Evolutionary conservation across 2,797 vertebrate species (phyloP), one percentile per base, ranked within the genome.

Genomic region (Enteromius radiatus): DNA sequence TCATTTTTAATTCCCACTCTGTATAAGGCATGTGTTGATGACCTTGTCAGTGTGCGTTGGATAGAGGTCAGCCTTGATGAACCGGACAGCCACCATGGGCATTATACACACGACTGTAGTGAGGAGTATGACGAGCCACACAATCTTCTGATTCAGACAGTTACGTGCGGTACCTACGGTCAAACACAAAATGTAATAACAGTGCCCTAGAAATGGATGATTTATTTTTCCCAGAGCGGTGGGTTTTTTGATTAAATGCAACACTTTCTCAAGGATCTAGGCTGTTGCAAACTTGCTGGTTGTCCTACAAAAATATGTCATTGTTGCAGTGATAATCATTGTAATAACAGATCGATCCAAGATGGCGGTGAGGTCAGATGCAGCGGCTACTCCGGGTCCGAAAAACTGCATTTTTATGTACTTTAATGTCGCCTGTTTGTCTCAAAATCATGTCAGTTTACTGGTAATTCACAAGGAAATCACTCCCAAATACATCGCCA

Each of bases 51-150:
- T 86, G 63, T 88, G 87, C 61, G 87, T 93, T 67, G 96, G 95
- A 80, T 91, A 91, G 64, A 96, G 91, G 81, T 93, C 83, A 15
- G 89, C 87, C 90, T 91, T 96, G 83, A 97, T 86, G 88, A 96
- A 95, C 64, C 92, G 88, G 86, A 95, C 67, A 0, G 86, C 89
- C 85, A 96, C 84, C 31, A 95, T 92, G 0, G 96, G 95, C 86
- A 95, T 86, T 47, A 95, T 90, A 43, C 95, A 96, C 81, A 94
- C 90, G 73, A 96, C 94, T 1, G 94, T 93, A 59, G 94, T 96
- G 86, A 96, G 92, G 81, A 96, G 89, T 87, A 96, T 94, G 49
- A 96, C 92, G 84, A 97, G 85, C 96, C 96, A 97, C 84, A 95
- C 92, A 10, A 83, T 92, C 84, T 88, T 93, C 92, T 96, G 94